Evolutionary conservation across 2,888 invertebrate genomes (phyloP).

Genomic region (Melipona bicolor): DNA sequence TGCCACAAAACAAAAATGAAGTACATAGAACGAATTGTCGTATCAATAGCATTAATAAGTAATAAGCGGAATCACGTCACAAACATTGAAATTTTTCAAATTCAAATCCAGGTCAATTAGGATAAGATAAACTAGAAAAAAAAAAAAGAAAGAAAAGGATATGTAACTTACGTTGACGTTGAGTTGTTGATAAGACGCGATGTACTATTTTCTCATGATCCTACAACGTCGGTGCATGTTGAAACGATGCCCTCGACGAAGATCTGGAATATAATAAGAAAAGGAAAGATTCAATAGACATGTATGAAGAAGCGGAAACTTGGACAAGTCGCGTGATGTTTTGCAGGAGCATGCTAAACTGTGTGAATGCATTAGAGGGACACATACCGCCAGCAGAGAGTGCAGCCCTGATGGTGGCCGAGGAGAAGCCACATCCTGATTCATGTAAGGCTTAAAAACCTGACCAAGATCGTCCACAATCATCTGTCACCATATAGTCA

Average conservation of each 20-base stretch:
- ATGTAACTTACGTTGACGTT: conserved; percentile 42
- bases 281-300: conserved; percentile 66
- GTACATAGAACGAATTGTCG: background rate
- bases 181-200: conserved; percentile 41
- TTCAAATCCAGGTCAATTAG: conserved; percentile 58
- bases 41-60: background rate
- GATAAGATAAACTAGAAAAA: conserved; percentile 40
- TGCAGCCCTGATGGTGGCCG: conserved; percentile 91
- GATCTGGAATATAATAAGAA: conserved; percentile 59
- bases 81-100: conserved; percentile 49
- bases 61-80: conserved; percentile 4
- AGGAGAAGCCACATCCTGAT: conserved; percentile 92
- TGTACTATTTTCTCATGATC: conserved; percentile 45
- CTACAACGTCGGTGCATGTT: conserved; percentile 65
- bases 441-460: conserved; percentile 89
- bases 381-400: conserved; percentile 93
- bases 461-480: conserved; percentile 76
- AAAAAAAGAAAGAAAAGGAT: conserved; percentile 10
- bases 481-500: conserved; percentile 73
- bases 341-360: conserved; percentile 97
- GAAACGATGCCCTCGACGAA: conserved; percentile 60
- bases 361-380: conserved; percentile 96
- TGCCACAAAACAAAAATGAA: conserved; percentile 25
- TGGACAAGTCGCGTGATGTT: conserved; percentile 84
- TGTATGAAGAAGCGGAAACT: conserved; percentile 71